These are phyloP conservation scores for Agonopterix subpropinquella DNA, from an alignment of 2,888 invertebrate genomes.

Conservation along the genomic window DNA sequence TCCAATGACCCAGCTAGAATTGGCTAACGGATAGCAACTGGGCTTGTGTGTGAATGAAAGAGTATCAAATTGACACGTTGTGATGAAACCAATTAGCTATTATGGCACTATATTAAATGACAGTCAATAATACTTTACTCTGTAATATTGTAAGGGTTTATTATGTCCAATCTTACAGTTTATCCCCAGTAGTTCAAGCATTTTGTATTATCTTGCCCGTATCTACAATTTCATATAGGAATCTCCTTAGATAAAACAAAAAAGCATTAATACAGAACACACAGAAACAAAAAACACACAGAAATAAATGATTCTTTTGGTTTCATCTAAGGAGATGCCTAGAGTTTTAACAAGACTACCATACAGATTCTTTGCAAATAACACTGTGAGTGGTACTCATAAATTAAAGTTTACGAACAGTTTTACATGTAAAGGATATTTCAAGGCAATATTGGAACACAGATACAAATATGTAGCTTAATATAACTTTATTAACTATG, in stretches of 20 bases:
- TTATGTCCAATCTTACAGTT: slow-evolving; percentile 1
- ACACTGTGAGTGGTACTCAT: no score
- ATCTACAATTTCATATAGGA: not conserved
- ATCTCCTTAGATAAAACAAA: no score
- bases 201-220: slow-evolving; percentile 2
- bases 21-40: no score
- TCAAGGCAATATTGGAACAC: slow-evolving; percentile 4
- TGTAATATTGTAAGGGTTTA: slow-evolving; percentile 3
- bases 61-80: slow-evolving; percentile 1
- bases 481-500: not conserved
- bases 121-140: slow-evolving; percentile 3
- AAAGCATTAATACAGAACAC: no score
- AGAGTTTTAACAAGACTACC: no score
- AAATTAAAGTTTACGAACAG: no score
- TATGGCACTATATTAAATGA: not conserved
- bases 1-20: no score
- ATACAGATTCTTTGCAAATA: no score
- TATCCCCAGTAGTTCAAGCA: slow-evolving; percentile 2
- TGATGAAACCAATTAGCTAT: slow-evolving; percentile 1
- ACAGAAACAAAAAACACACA: no score
- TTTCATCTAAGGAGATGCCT: no score
- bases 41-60: not conserved
- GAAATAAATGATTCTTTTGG: no score
- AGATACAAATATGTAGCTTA: not conserved
- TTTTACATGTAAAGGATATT: not conserved